Evolutionary conservation across 1,140 invertebrate species (phyloP).

Genomic region (Bombus terrestris): DNA sequence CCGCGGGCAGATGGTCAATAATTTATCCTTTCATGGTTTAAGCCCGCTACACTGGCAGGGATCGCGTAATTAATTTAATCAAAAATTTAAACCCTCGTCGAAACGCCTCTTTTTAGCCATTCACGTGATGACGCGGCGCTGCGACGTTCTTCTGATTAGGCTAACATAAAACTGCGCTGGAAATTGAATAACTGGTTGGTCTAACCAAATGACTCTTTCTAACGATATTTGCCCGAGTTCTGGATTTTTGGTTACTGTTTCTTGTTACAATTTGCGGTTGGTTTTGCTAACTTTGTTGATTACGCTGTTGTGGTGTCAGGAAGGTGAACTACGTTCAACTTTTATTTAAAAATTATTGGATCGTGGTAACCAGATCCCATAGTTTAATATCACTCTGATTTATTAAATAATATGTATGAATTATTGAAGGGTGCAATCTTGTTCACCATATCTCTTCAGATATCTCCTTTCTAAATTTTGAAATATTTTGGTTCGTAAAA

Average conservation of each 20-base stretch:
- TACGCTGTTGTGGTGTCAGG: neutral
- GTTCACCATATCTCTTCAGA: too few relatives aligned
- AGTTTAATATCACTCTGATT: neutral
- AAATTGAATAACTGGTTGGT: neutral
- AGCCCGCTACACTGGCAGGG: neutral
- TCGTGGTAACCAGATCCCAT: neutral
- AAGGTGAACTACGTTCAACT: neutral
- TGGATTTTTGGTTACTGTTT: neutral
- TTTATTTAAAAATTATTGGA: neutral
- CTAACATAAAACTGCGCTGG: neutral
- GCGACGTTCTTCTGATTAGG: neutral
- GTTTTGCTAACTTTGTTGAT: neutral
- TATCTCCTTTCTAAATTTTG: neutral
- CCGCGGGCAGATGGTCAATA: neutral
- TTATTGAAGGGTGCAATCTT: neutral
- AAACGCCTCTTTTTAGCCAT: neutral
- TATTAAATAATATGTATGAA: too few relatives aligned
- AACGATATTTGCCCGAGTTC: neutral
- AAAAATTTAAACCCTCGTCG: constrained; percentile 13
- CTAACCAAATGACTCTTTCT: too few relatives aligned
- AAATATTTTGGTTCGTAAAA: neutral
- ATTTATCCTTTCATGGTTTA: neutral
- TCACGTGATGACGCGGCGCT: neutral
- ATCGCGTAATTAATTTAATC: constrained; percentile 44
- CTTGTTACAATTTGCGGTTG: neutral